Base-by-base conservation (phyloP, 2,113 vertebrate genomes). In the Nycticryphes semicollaris region DNA sequence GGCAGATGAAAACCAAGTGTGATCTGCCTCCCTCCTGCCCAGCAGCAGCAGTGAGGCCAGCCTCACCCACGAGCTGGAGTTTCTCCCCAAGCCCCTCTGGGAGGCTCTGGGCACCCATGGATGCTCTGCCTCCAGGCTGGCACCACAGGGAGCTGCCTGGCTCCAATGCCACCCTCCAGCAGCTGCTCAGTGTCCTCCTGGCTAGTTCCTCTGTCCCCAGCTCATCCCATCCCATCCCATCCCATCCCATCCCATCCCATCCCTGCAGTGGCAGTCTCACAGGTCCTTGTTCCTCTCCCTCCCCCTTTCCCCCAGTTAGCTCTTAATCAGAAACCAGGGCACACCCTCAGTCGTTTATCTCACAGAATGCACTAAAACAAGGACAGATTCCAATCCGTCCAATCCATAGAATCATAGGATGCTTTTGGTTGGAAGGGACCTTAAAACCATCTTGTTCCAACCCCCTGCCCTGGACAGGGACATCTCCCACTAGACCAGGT, bases 61-160 rank as follows among this genome's bases (percentile, higher is more conserved):
- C n/a, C 28, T 2, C 9, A 14, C 7, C 31, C 9, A 5, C 0
- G 0, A 35, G 22, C 25, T 5, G 1, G 17, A 48, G 22, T 6
- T 37, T 63, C 77, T 76, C n/a, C 19, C 18, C 39, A 39, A 1
- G 1, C 14, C 33, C 43, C 35, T 62, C 62, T 1, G 0, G 21
- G 30, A 74, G 18, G 28, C 72, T 68, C 53, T 3, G 14, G 67
- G 54, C 48, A 41, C 54, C 37, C 2, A 0, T 5, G 43, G 33
- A 30, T 53, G 53, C 67, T 88, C 60, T 4, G 7, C 33, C 73
- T 76, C 45, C 1, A 1, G 28, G 41, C 53, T 4, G 7, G 31
- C 43, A 35, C 4, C 24, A 12, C 12, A 5, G 6, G 54, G 45
- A 89, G 27, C 51, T 0, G 2, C 20, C 25, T 23, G 63, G 31